Base-by-base conservation (phyloP, 1,140 invertebrate species). In the Cydia splendana region DNA sequence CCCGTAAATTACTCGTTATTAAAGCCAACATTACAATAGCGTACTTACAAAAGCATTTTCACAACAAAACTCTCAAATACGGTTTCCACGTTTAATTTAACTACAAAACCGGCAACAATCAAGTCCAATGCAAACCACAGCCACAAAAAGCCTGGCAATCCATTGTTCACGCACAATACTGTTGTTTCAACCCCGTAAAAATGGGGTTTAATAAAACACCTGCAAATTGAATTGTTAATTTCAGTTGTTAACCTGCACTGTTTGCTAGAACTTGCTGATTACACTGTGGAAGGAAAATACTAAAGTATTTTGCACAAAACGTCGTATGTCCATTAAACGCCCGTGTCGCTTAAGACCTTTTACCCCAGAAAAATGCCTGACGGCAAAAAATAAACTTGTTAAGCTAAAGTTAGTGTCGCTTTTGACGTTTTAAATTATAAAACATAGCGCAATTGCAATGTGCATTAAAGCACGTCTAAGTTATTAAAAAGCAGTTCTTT, bases 221-320 rank as follows among this genome's bases (percentile, higher is more conserved):
- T 42, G 67, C n/a, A 71, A 71, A 71, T 38, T 18, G 67, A 71
- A 71, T 67, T 71, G 67, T 71, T 71, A 71, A 71, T 71, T 71
- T 71, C 34, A 71, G 15, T 71, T 71, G 5, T 71, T 71, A 12
- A 42, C 3, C 57, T n/a, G 67, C 12, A 53, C 51, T 71, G 67
- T 71, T 71, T 71, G 30, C 67, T 38, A 71, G 67, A 42, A 45
- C 67, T 71, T 71, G n/a, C 30, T 71, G 67, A 38, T 71, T 71
- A 71, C 34, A 38, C 30, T 18, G 34, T 18, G 38, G 30, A 10
- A n/a, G 67, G 2, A 20, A 71, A 71, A 71, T 71, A 42, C n/a
- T 38, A 38, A 34, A 71, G 34, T n/a, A 71, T 62, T 62, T 20
- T 24, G 18, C 18, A 10, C 18, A 24, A 62, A 62, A 62, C 7